These are phyloP conservation scores for Thalassoma bifasciatum DNA, from an alignment of 2,113 vertebrate genomes.

Conservation along the genomic window DNA sequence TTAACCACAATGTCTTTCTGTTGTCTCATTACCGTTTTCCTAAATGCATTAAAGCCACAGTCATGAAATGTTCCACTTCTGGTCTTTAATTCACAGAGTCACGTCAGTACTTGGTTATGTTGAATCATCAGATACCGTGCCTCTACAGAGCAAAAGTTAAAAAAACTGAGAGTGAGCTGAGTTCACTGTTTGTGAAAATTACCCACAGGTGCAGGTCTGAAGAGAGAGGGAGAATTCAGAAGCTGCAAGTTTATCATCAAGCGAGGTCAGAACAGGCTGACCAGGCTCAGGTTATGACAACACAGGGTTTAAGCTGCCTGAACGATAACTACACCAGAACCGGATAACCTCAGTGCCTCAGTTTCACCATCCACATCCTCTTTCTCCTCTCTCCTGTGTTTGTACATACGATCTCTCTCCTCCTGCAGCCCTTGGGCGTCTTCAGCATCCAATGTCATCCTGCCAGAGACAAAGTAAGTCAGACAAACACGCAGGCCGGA, in stretches of 20 bases:
- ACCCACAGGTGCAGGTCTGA: slow-evolving; percentile 18
- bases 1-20: too few relatives aligned
- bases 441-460: slow-evolving; percentile 74
- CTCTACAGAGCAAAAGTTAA: too few relatives aligned
- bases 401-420: slow-evolving; percentile 13
- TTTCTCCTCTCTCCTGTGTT: slow-evolving; percentile 5
- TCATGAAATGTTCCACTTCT: too few relatives aligned
- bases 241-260: slow-evolving; percentile 18
- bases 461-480: slow-evolving; percentile 67
- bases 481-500: slow-evolving; percentile 69
- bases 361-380: slow-evolving; percentile 2
- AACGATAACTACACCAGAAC: neutral
- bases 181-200: slow-evolving; percentile 8
- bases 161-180: neutral
- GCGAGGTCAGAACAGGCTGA: slow-evolving; percentile 14
- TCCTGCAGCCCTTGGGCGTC: slow-evolving; percentile 53
- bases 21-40: neutral
- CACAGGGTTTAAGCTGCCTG: slow-evolving; percentile 6
- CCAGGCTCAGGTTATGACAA: slow-evolving; percentile 8
- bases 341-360: neutral
- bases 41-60: neutral
- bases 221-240: slow-evolving; percentile 34
- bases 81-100: too few relatives aligned
- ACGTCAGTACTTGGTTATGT: too few relatives aligned
- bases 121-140: neutral